phyloP scores from a whole-genome alignment of 2,888 invertebrate species.

The Petrolisthes cinctipes region DNA sequence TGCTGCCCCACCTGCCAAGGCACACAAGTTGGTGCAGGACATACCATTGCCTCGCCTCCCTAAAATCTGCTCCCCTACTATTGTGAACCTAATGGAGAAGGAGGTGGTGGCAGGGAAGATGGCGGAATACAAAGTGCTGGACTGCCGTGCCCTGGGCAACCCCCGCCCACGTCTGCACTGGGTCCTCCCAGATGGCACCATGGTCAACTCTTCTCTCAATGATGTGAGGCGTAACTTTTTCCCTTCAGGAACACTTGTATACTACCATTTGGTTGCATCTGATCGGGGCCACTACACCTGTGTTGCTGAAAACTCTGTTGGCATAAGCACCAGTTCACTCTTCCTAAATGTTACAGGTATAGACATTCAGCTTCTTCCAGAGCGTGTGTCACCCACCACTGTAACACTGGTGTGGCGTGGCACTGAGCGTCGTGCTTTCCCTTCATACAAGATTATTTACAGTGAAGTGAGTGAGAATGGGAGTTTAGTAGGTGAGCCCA shows the following conservation, averaged over 20 bases:
- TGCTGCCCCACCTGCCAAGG: conserved; percentile 67
- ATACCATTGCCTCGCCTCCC: conserved; percentile 67
- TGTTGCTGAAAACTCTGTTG: conserved; percentile 69
- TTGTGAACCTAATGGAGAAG: conserved; percentile 67
- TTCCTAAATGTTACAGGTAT: conserved; percentile 69
- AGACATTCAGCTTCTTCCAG: conserved; percentile 69
- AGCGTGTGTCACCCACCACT: conserved; percentile 69
- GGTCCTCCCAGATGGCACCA: conserved; percentile 69
- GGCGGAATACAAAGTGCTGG: conserved; percentile 69
- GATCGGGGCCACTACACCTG: conserved; percentile 71
- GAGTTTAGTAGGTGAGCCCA: conserved; percentile 45
- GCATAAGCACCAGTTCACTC: conserved; percentile 68
- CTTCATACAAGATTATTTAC: conserved; percentile 69
- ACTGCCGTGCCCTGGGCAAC: conserved; percentile 71
- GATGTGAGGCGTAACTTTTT: conserved; percentile 67
- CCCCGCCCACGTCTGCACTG: conserved; percentile 70
- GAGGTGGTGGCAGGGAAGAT: conserved; percentile 68
- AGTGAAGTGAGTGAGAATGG: conserved; percentile 61
- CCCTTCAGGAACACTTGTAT: conserved; percentile 67
- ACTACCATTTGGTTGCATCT: conserved; percentile 67
- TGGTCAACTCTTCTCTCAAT: conserved; percentile 68
- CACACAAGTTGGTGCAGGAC: conserved; percentile 67
- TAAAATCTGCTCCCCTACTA: conserved; percentile 68
- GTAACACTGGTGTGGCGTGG: conserved; percentile 71
- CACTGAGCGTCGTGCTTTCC: conserved; percentile 68